These are phyloP conservation scores for Ophiothrix spiculata DNA, from an alignment of 35 echinoderm and acorn worm species.

Conservation along the genomic window DNA sequence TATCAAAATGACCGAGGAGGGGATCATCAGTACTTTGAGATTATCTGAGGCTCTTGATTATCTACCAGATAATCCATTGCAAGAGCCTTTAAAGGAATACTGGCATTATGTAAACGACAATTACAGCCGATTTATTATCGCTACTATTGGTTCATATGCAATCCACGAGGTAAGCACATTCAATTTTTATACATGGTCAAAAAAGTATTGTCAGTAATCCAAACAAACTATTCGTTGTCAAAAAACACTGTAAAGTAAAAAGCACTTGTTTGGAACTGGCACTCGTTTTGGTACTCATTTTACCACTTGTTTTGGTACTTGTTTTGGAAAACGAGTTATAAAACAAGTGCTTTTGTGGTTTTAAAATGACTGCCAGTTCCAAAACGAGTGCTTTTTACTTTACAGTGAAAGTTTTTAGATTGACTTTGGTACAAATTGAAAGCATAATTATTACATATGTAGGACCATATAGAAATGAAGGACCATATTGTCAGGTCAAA, in stretches of 20 bases:
- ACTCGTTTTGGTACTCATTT: too few species aligned
- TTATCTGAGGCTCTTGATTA: constrained; percentile 11
- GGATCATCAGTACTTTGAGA: neutral
- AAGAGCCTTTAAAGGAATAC: constrained; percentile 14
- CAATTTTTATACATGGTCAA: neutral
- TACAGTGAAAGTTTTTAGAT: too few species aligned
- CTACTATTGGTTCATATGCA: constrained; percentile 28
- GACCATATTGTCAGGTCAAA: neutral
- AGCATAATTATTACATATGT: neutral
- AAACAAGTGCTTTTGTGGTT: too few species aligned
- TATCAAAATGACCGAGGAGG: constrained; percentile 32
- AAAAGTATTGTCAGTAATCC: neutral
- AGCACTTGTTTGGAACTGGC: too few species aligned
- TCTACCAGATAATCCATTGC: constrained; percentile 17
- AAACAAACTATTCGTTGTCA: neutral
- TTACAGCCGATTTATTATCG: constrained; percentile 51
- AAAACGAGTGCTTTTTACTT: too few species aligned
- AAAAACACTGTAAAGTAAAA: too few species aligned
- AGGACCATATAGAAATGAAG: neutral
- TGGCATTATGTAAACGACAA: constrained; percentile 48
- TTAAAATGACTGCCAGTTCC: too few species aligned
- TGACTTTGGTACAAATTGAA: neutral
- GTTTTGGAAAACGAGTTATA: too few species aligned
- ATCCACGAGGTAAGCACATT: constrained; percentile 34
- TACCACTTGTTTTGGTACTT: too few species aligned